Evolutionary conservation across 2,797 vertebrate species (phyloP).

Genomic region (Myotis findleyi): DNA sequence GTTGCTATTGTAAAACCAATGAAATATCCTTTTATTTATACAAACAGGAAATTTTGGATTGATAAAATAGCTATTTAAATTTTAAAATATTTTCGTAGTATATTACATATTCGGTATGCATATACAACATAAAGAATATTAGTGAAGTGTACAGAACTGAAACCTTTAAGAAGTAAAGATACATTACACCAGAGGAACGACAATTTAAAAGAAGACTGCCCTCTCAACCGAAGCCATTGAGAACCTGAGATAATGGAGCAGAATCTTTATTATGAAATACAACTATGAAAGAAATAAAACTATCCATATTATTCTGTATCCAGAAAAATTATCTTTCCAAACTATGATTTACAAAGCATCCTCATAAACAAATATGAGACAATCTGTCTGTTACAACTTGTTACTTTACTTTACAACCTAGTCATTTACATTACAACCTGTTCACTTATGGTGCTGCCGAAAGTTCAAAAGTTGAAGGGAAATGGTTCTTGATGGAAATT

Average conservation of each 20-base stretch:
- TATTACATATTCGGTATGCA: not conserved
- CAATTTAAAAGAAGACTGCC: not conserved
- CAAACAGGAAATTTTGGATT: not conserved
- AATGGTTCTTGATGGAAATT: not conserved
- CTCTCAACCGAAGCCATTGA: not conserved
- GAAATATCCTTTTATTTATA: slow-evolving; percentile 31
- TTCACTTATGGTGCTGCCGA: not conserved
- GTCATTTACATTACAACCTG: not conserved
- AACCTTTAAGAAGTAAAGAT: not conserved
- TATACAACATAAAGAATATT: not conserved
- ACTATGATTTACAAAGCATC: not conserved
- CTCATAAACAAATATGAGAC: not conserved
- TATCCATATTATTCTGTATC: not conserved
- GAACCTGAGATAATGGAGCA: not conserved
- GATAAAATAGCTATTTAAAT: not conserved
- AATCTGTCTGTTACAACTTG: fast-evolving
- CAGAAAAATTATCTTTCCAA: not conserved
- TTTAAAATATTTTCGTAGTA: not conserved
- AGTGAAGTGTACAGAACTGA: not conserved
- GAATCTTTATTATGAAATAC: not conserved
- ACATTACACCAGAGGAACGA: not conserved
- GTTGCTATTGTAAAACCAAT: not conserved
- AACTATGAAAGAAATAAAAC: not conserved
- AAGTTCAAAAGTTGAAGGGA: not conserved
- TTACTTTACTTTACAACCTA: not conserved